A percentile compares a stretch with the other conserved stretches of the same genome.
Evolutionary conservation across 2,888 invertebrate genomes (phyloP).

Genomic region (Neoascia interrupta): DNA sequence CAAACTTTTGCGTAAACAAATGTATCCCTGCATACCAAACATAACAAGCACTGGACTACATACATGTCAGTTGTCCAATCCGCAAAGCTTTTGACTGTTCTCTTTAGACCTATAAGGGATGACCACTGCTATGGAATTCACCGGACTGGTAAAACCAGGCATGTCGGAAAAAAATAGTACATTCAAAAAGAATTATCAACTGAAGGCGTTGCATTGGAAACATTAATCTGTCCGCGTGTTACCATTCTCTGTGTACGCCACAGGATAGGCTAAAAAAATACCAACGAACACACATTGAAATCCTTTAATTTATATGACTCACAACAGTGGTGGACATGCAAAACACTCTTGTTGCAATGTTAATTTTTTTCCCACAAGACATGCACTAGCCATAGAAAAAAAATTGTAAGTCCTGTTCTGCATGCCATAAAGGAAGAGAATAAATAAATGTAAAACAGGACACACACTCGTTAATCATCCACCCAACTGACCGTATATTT

Average conservation of each 20-base stretch:
- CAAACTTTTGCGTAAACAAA: too few relatives aligned
- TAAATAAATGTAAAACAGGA: conserved; percentile 66
- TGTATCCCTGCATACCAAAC: too few relatives aligned
- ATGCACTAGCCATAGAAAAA: conserved; percentile 3
- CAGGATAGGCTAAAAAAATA: conserved; percentile 5
- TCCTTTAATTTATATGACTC: conserved; percentile 58
- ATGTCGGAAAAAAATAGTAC: too few relatives aligned
- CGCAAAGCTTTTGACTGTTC: too few relatives aligned
- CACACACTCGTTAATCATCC: conserved; percentile 64
- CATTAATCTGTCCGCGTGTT: conserved; percentile 48
- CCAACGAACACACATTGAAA: conserved; percentile 22
- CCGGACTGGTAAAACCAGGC: too few relatives aligned
- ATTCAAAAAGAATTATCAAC: too few relatives aligned
- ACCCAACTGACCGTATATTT: conserved; percentile 53
- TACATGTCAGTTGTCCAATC: too few relatives aligned
- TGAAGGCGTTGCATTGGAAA: conserved; percentile 56
- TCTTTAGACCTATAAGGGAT: too few relatives aligned
- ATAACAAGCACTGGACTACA: too few relatives aligned
- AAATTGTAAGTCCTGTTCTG: too few relatives aligned
- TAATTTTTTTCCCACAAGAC: conserved; percentile 10
- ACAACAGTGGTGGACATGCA: conserved; percentile 27
- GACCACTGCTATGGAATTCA: too few relatives aligned
- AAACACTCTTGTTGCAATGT: conserved; percentile 3
- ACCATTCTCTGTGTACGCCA: conserved; percentile 30
- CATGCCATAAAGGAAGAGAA: conserved; percentile 6